Evolutionary conservation across 2,888 invertebrate genomes (phyloP), one percentile per base, ranked within the genome.

Genomic region (Syrista parreyssii): DNA sequence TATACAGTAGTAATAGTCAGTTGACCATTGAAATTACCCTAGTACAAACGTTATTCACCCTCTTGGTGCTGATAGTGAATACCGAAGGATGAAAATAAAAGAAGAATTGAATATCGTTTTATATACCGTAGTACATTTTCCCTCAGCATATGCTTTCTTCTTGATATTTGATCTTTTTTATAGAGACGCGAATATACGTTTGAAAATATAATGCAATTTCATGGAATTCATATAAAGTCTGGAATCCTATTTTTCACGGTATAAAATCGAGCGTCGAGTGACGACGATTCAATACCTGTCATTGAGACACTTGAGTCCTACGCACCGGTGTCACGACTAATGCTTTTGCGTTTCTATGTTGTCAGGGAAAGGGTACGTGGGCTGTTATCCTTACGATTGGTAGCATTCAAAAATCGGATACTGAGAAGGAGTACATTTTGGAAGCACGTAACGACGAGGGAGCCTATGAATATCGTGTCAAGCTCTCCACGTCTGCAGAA

Each of bases 351-450:
- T 68, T 23, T 23, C 2, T 55, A 55, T 55, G 55, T 80, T 82
- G 85, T 11, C 89, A 96, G 94, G 96, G 95, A 75, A 92, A 92
- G 78, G 95, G 95, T 34, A 93, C 92, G 87, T 97, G 95, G 93
- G 94, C 94, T 87, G 93, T 95, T 12, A 94, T 94, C 0, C 89
- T 97, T 83, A 92, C 94, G 72, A 93, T 97, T 83, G 93, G 94
- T 11, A 93, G 93, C 31, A 93, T 97, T 36, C 94, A 94, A 35
- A 95, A 96, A 84, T 95, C 96, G 82, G 96, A 97, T 86, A 96
- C 96, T 1, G 96, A 96, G 68, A 93, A 94, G 79, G 93, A 93
- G 0, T 96, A 96, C 92, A 92, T 93, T 85, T 91, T 97, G 82
- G 93, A 93, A 23, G 96, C 96, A 1, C 92, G 92, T 87, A 97